Conservation (phyloP, 2,113 vertebrate genomes). For the Stercorarius parasiticus region DNA sequence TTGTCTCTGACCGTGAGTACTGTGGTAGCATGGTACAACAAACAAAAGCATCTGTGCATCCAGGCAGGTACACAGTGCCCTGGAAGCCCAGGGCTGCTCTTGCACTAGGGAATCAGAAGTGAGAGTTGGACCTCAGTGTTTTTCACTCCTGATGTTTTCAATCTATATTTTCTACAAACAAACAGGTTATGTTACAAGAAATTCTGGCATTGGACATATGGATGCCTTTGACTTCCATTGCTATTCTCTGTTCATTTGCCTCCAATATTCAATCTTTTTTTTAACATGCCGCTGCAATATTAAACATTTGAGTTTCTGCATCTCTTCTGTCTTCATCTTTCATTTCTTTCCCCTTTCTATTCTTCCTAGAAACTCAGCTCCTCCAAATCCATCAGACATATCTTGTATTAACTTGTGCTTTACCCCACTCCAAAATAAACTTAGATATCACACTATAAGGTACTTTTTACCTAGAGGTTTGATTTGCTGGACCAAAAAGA, state of each 20-base stretch:
- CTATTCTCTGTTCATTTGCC: neutral
- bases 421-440: neutral
- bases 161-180: neutral
- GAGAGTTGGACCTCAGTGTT: rapidly evolving
- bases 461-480: neutral
- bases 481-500: neutral
- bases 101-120: neutral
- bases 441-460: neutral
- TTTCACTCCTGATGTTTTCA: neutral
- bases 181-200: neutral
- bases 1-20: neutral
- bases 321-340: neutral
- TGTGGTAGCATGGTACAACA: neutral
- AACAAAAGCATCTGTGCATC: neutral
- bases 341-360: neutral
- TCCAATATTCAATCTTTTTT: neutral
- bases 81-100: neutral
- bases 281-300: neutral
- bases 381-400: neutral
- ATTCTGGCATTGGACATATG: neutral
- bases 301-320: neutral
- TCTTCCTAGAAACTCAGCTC: neutral
- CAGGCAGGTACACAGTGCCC: rapidly evolving
- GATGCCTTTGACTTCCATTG: neutral
- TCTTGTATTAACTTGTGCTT: neutral